Evolutionary conservation across 2,797 vertebrate species (phyloP).

Genomic region (Leptoclinus maculatus): DNA sequence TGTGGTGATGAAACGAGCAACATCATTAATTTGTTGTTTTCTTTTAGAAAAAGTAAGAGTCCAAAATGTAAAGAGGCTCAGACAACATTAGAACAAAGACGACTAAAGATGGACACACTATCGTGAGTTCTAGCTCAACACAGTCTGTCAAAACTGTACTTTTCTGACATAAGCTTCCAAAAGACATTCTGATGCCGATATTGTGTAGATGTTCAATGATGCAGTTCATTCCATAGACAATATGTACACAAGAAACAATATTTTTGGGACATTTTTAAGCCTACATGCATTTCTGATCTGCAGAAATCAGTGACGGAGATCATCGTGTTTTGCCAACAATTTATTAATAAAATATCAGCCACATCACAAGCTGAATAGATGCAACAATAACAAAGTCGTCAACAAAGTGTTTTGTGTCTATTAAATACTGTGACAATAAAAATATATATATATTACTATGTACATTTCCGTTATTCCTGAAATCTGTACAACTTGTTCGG

Average conservation of each 20-base stretch:
- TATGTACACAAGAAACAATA: constrained; percentile 31
- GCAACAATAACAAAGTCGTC: constrained; percentile 24
- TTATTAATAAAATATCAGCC: constrained; percentile 43
- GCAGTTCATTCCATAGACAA: constrained; percentile 14
- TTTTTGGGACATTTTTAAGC: constrained; percentile 27
- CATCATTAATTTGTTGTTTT: constrained; percentile 17
- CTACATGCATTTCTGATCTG: constrained; percentile 14
- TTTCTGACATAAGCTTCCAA: too few relatives aligned
- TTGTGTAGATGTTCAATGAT: constrained; percentile 10
- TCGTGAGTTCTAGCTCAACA: neutral
- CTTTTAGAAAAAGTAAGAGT: neutral
- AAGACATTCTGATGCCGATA: constrained; percentile 21
- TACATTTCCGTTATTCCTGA: neutral
- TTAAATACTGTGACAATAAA: constrained; percentile 57
- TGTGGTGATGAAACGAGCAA: constrained; percentile 36
- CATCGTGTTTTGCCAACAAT: constrained; percentile 37
- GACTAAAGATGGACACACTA: neutral
- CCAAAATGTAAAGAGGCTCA: constrained; percentile 10
- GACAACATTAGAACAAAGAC: neutral
- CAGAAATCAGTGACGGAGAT: constrained; percentile 16
- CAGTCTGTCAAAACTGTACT: neutral
- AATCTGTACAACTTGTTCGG: neutral
- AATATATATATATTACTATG: constrained; percentile 30
- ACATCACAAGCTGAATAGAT: constrained; percentile 25
- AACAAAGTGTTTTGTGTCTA: constrained; percentile 35